phyloP scores from a whole-genome alignment of 2,888 invertebrate genomes.

The Azorinus chamasolen region DNA sequence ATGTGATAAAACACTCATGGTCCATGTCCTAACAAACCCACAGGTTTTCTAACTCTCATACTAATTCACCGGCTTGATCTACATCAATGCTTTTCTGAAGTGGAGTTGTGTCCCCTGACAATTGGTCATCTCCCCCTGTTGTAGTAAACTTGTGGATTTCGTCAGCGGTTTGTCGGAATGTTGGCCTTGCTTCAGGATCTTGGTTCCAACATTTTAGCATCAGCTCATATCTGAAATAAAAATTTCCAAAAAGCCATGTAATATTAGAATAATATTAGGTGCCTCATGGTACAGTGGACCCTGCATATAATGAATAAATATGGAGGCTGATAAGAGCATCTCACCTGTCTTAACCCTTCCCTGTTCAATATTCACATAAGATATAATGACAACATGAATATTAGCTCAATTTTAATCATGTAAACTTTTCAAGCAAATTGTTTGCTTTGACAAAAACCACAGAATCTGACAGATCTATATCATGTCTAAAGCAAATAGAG shows the following conservation, averaged over 20 bases:
- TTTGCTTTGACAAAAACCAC: no score
- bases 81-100: conserved; percentile 65
- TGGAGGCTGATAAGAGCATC: no score
- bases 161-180: conserved; percentile 78
- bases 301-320: no score
- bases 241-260: neutral
- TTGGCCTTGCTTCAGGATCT: conserved; percentile 77
- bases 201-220: conserved; percentile 82
- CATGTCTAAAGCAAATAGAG: no score
- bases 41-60: conserved; percentile 3
- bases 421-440: no score
- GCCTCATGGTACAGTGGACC: no score
- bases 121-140: conserved; percentile 58
- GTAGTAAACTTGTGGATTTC: conserved; percentile 70
- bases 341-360: neutral
- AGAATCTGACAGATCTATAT: no score
- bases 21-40: neutral
- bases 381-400: no score
- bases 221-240: conserved; percentile 73
- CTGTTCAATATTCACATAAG: no score
- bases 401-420: no score
- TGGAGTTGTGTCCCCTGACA: conserved; percentile 68
- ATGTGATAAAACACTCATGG: no score
- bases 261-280: neutral
- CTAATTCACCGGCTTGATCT: conserved; percentile 9